Evolutionary conservation across 2,888 invertebrate genomes (phyloP).

Genomic region (Cephus nigrinus): DNA sequence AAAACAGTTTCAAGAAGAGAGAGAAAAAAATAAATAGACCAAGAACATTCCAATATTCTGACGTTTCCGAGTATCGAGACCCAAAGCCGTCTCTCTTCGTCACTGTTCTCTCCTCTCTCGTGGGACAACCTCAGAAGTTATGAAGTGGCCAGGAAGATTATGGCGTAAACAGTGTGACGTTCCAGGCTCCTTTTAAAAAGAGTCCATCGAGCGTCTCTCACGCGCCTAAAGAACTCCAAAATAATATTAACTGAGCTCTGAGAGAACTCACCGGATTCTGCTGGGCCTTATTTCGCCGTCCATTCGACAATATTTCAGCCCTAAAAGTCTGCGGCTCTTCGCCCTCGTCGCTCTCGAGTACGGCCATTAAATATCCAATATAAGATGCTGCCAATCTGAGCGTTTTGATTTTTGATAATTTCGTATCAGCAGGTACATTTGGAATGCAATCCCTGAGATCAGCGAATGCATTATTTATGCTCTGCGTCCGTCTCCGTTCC

Average conservation of each 20-base stretch:
- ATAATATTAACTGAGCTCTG: not conserved
- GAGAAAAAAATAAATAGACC: not conserved
- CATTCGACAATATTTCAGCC: slow-evolving; percentile 76
- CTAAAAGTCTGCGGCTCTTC: slow-evolving; percentile 86
- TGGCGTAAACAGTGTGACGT: not conserved
- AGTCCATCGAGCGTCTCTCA: slow-evolving; percentile 48
- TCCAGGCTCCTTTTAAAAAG: not conserved
- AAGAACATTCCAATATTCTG: not conserved
- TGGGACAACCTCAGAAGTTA: not conserved
- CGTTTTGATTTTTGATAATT: slow-evolving; percentile 96
- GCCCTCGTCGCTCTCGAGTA: slow-evolving; percentile 85
- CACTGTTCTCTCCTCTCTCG: not conserved
- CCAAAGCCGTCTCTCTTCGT: not conserved
- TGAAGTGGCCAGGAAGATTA: slow-evolving; percentile 5
- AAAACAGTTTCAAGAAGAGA: not conserved
- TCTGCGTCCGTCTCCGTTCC: slow-evolving; percentile 90
- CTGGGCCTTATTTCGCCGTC: slow-evolving; percentile 54
- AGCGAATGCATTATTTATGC: slow-evolving; percentile 95
- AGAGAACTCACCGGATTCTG: slow-evolving; percentile 48
- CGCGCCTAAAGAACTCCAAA: not conserved
- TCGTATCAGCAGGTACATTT: slow-evolving; percentile 95
- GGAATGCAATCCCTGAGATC: slow-evolving; percentile 94
- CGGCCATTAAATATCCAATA: slow-evolving; percentile 91
- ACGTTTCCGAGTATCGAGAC: slow-evolving; percentile 1
- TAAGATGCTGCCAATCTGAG: slow-evolving; percentile 92